Conservation (phyloP, 2,888 invertebrate species). For the Vanessa cardui region DNA sequence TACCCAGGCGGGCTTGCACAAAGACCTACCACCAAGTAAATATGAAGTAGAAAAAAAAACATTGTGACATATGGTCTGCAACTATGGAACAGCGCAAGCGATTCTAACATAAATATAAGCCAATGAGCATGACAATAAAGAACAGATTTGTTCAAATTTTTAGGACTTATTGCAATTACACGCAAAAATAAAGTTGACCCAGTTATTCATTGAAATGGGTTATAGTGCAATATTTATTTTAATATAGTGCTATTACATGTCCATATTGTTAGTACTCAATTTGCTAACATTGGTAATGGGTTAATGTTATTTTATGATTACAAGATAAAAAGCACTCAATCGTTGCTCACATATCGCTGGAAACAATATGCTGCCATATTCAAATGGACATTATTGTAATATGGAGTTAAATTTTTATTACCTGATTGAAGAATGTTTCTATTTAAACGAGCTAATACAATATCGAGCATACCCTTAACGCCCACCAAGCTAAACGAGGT, state of each 20-base stretch:
- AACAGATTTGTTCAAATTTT: too few relatives aligned
- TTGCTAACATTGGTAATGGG: slow-evolving; percentile 58
- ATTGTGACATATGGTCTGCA: background rate
- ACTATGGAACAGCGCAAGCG: background rate
- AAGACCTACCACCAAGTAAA: too few relatives aligned
- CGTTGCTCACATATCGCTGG: slow-evolving; percentile 10
- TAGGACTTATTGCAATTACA: background rate
- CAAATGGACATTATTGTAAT: slow-evolving; percentile 33
- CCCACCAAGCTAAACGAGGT: slow-evolving; percentile 38
- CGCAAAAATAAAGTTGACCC: background rate
- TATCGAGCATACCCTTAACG: slow-evolving; percentile 53
- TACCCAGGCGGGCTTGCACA: too few relatives aligned
- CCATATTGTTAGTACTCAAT: slow-evolving; percentile 14
- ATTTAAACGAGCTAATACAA: slow-evolving; percentile 61
- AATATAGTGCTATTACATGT: slow-evolving; percentile 1
- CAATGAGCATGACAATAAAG: background rate
- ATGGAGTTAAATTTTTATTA: slow-evolving; percentile 34
- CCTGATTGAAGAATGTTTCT: slow-evolving; percentile 59
- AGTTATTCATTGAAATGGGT: background rate
- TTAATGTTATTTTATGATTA: slow-evolving; percentile 58
- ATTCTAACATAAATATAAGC: background rate
- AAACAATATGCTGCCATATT: slow-evolving; percentile 19
- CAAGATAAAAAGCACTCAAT: slow-evolving; percentile 40
- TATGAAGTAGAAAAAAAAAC: background rate
- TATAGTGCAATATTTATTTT: background rate